A percentile compares a stretch with the other conserved stretches of the same genome.
Evolutionary conservation across 1,140 invertebrate genomes (phyloP).

Genomic region (Heliothis virescens): DNA sequence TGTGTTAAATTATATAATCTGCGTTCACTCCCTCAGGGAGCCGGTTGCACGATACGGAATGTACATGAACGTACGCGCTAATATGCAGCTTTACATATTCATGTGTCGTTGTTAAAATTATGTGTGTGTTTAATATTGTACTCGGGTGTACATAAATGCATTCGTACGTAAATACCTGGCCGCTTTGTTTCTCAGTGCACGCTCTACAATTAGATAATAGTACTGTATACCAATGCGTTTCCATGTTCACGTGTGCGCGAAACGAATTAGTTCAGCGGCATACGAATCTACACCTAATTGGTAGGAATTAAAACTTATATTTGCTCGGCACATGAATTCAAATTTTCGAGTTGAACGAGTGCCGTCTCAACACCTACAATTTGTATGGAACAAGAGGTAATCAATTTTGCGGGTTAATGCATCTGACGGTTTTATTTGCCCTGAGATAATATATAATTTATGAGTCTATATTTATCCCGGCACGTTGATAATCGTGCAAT

Average conservation of each 20-base stretch:
- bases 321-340: neutral
- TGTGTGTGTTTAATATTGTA: conserved; percentile 36
- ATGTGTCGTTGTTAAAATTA: conserved; percentile 35
- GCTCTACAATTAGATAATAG: conserved; percentile 34
- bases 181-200: conserved; percentile 41
- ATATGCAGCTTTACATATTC: conserved; percentile 36
- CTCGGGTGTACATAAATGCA: conserved; percentile 24
- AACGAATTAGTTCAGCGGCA: neutral
- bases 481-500: too few relatives aligned
- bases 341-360: conserved; percentile 25
- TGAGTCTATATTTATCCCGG: too few relatives aligned
- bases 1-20: conserved; percentile 1
- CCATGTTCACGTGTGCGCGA: neutral
- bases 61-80: conserved; percentile 26
- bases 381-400: neutral
- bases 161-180: conserved; percentile 44
- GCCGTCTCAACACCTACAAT: neutral
- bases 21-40: neutral
- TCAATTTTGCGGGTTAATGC: neutral
- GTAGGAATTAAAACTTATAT: neutral
- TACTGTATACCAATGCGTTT: conserved; percentile 1
- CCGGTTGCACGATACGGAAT: conserved; percentile 2
- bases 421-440: neutral
- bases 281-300: neutral
- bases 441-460: too few relatives aligned